A percentile compares a stretch with the other conserved stretches of the same genome.
These are phyloP conservation scores for Sparidentex hasta DNA, from an alignment of 2,797 vertebrate genomes.

Conservation along the genomic window DNA sequence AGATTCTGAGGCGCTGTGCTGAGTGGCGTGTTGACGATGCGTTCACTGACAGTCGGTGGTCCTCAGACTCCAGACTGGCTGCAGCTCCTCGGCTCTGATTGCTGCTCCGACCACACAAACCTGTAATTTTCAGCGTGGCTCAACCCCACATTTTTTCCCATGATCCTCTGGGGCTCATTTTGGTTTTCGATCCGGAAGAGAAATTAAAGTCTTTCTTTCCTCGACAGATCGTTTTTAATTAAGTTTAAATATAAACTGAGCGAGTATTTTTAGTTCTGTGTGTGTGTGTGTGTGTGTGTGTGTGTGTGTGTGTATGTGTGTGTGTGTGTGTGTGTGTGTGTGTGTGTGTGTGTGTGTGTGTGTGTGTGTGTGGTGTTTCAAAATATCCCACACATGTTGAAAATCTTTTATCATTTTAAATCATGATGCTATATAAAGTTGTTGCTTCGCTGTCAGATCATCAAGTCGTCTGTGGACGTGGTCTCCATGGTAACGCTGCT, in stretches of 20 bases:
- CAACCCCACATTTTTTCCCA: conserved; percentile 40
- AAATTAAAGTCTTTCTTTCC: conserved; percentile 52
- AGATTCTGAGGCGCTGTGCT: neutral
- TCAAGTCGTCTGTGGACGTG: neutral
- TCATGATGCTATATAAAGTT: too few relatives aligned
- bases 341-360: neutral
- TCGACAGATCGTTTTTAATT: conserved; percentile 57
- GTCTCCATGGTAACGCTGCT: neutral
- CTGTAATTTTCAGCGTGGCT: conserved; percentile 72
- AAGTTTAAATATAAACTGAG: conserved; percentile 53
- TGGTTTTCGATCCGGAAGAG: conserved; percentile 54
- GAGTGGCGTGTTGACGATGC: conserved; percentile 7
- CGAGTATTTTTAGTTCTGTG: conserved; percentile 51
- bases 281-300: conserved; percentile 14
- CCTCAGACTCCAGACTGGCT: conserved; percentile 60
- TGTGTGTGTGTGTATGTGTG: conserved; percentile 10
- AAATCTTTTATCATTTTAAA: too few relatives aligned
- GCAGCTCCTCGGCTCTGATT: conserved; percentile 52
- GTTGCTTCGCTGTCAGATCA: too few relatives aligned
- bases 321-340: conserved; percentile 14
- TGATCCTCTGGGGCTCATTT: conserved; percentile 47
- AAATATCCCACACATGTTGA: too few relatives aligned
- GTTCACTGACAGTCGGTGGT: conserved; percentile 36
- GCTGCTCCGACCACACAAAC: conserved; percentile 48
- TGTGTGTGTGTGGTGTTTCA: conserved; percentile 54